Percentiles rank a stretch among this genome's conserved stretches.
phyloP scores from a whole-genome alignment of 1,140 invertebrate species.

The Aplysia californica region DNA sequence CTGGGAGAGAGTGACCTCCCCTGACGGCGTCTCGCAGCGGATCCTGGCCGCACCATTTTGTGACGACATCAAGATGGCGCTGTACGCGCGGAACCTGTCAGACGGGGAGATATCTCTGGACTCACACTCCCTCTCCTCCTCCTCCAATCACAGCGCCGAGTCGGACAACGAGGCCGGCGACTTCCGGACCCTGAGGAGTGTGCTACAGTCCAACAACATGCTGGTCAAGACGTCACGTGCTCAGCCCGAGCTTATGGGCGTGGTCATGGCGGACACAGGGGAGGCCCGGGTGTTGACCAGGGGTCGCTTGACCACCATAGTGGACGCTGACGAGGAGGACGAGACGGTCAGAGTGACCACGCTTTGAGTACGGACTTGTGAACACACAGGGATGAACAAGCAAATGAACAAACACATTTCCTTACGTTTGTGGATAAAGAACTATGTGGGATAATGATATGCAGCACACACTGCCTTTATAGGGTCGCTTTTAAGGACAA shows the following conservation, averaged over 20 bases:
- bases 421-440: too few species aligned
- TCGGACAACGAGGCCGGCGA: slow-evolving; percentile 18
- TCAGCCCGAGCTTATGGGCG: slow-evolving; percentile 27
- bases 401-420: too few species aligned
- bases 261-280: background rate
- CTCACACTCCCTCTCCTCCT: background rate
- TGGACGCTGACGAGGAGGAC: slow-evolving; percentile 33
- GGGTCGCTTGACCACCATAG: slow-evolving; percentile 32
- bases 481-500: too few species aligned
- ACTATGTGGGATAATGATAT: too few species aligned
- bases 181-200: slow-evolving; percentile 34
- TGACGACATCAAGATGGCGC: slow-evolving; percentile 53
- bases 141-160: background rate
- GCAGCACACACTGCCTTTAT: too few species aligned
- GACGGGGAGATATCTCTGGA: too few species aligned
- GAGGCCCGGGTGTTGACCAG: background rate
- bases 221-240: slow-evolving; percentile 31
- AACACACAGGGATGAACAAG: too few species aligned
- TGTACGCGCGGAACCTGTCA: slow-evolving; percentile 25
- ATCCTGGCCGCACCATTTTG: slow-evolving; percentile 42
- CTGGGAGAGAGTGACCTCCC: slow-evolving; percentile 22
- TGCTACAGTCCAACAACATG: slow-evolving; percentile 38
- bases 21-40: slow-evolving; percentile 30
- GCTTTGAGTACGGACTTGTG: slow-evolving; percentile 11
- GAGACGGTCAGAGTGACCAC: slow-evolving; percentile 37